A percentile compares a stretch with the other conserved stretches of the same genome.
Evolutionary conservation across 2,888 invertebrate genomes (phyloP).

Genomic region (Dolomedes plantarius): DNA sequence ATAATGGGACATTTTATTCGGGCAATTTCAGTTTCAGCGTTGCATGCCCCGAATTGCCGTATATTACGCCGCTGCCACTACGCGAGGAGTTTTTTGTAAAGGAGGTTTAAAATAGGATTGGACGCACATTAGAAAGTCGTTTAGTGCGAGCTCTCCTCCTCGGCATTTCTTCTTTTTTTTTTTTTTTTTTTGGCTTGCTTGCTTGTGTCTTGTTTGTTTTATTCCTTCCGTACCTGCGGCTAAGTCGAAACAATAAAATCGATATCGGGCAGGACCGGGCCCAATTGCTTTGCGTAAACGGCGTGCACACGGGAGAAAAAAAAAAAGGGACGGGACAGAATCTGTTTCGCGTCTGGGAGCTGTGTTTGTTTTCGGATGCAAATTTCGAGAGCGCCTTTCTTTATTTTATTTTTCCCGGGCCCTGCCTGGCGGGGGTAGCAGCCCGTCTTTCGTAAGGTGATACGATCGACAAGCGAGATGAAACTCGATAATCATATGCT

Average conservation of each 20-base stretch:
- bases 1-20: conserved; percentile 65
- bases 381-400: too few species aligned
- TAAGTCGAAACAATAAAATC: neutral
- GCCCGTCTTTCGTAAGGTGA: too few species aligned
- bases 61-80: neutral
- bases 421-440: too few species aligned
- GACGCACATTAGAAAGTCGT: conserved; percentile 29
- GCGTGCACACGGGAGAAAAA: neutral
- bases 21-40: conserved; percentile 55
- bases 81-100: conserved; percentile 2
- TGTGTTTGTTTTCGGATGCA: neutral
- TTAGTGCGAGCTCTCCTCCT: neutral
- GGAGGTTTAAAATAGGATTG: neutral
- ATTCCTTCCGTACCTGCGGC: neutral
- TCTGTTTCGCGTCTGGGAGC: neutral
- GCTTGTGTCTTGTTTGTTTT: too few species aligned
- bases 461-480: too few species aligned
- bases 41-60: conserved; percentile 33
- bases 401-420: too few species aligned
- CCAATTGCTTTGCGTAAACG: neutral
- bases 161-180: neutral
- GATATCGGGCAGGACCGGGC: neutral
- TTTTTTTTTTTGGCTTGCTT: neutral
- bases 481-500: too few species aligned
- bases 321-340: neutral